phyloP scores from a whole-genome alignment of 2,888 invertebrate genomes.

The Drosophila tanythrix region DNA sequence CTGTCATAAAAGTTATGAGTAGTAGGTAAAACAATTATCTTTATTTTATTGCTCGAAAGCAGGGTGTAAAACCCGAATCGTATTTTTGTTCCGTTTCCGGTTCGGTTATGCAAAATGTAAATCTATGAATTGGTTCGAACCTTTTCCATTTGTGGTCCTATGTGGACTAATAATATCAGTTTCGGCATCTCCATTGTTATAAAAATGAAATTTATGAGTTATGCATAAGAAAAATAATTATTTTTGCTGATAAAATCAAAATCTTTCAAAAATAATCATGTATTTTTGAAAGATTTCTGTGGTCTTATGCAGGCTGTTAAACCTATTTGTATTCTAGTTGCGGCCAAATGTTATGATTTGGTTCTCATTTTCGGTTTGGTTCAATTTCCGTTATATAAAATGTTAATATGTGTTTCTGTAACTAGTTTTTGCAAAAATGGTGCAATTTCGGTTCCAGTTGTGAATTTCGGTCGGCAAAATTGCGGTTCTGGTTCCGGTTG shows the following conservation, averaged over 20 bases:
- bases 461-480: not conserved
- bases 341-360: no score
- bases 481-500: not conserved
- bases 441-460: not conserved
- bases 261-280: accelerated
- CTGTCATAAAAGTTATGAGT: constrained; percentile 12
- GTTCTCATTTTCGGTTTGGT: no score
- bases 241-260: not conserved
- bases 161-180: not conserved
- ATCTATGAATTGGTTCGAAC: not conserved
- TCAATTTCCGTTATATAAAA: not conserved
- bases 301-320: not conserved
- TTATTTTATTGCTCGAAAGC: not conserved
- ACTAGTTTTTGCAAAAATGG: not conserved
- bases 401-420: not conserved
- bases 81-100: not conserved
- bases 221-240: not conserved
- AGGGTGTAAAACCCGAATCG: not conserved
- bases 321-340: not conserved
- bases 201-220: not conserved
- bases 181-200: not conserved
- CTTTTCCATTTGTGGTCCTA: no score
- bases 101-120: not conserved
- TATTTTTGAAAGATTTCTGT: not conserved
- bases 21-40: not conserved